These are phyloP conservation scores for Tetheella fluctuosa DNA, from an alignment of 2,888 invertebrate genomes.

Conservation along the genomic window DNA sequence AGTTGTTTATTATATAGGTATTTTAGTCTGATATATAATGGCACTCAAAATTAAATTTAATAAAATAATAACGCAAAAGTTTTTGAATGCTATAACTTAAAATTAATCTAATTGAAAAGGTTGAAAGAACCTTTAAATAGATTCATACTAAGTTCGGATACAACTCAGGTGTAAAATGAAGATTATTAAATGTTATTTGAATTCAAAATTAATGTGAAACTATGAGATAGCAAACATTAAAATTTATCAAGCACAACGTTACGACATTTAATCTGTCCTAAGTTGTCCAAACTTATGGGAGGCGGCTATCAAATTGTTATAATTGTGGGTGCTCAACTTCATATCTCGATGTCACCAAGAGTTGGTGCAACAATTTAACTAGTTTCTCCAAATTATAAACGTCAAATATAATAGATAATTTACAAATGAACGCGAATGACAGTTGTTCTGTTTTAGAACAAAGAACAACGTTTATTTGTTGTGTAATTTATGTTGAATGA, in stretches of 20 bases:
- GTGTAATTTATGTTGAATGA: too few relatives aligned
- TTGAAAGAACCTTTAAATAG: background rate
- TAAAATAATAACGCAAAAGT: background rate
- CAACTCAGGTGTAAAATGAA: slow-evolving; percentile 34
- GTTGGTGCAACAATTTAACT: slow-evolving; percentile 61
- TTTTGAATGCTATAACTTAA: background rate
- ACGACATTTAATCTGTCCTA: slow-evolving; percentile 56
- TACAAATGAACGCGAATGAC: background rate
- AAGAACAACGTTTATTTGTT: too few relatives aligned
- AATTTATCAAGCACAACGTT: slow-evolving; percentile 49
- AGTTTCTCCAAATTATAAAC: slow-evolving; percentile 42
- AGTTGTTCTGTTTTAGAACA: background rate
- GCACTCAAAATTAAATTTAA: background rate
- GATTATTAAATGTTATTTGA: slow-evolving; percentile 43
- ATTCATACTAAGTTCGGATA: slow-evolving; percentile 1
- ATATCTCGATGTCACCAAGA: slow-evolving; percentile 58
- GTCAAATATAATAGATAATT: slow-evolving; percentile 23
- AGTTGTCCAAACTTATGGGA: slow-evolving; percentile 53
- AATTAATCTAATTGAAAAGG: background rate
- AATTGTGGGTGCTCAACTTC: slow-evolving; percentile 64
- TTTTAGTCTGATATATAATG: too few relatives aligned
- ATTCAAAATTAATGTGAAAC: slow-evolving; percentile 44
- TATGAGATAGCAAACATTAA: slow-evolving; percentile 38
- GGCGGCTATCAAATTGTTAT: slow-evolving; percentile 65
- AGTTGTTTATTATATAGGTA: too few relatives aligned